These are phyloP conservation scores for Doryteuthis pealeii DNA, from an alignment of 1,140 invertebrate genomes.

Conservation along the genomic window DNA sequence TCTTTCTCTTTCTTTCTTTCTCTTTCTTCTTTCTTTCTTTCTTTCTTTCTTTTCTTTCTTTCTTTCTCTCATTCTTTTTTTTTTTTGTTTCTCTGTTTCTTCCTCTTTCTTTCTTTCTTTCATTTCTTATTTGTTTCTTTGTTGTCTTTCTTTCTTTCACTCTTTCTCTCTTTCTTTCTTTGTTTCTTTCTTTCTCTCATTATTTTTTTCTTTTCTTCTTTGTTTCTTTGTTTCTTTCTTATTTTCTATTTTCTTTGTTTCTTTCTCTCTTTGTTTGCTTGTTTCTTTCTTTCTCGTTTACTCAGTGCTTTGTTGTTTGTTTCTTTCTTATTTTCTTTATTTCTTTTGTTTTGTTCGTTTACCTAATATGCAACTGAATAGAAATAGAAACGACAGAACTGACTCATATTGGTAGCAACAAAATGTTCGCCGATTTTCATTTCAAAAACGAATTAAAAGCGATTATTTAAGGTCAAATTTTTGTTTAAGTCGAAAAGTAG, in stretches of 20 bases:
- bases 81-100: constrained; percentile 4
- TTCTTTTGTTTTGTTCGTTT: too few species aligned
- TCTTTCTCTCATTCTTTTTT: constrained; percentile 8
- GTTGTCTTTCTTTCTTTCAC: not conserved
- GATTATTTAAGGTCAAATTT: too few species aligned
- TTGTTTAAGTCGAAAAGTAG: too few species aligned
- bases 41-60: not conserved
- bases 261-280: not conserved
- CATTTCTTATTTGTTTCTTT: not conserved
- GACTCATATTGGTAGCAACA: too few species aligned
- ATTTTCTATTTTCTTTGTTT: not conserved
- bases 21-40: too few species aligned
- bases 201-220: not conserved
- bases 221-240: not conserved
- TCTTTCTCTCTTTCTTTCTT: not conserved
- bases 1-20: not conserved
- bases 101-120: not conserved
- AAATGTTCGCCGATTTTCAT: too few species aligned
- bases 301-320: too few species aligned
- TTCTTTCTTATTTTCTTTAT: too few species aligned
- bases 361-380: too few species aligned
- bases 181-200: not conserved
- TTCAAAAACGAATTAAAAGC: too few species aligned
- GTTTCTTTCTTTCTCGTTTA: too few species aligned
- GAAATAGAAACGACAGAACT: too few species aligned